Percentiles rank a stretch among this genome's conserved stretches.
phyloP scores from a whole-genome alignment of 2,888 invertebrate genomes.

The Campopleginae sp. region DNA sequence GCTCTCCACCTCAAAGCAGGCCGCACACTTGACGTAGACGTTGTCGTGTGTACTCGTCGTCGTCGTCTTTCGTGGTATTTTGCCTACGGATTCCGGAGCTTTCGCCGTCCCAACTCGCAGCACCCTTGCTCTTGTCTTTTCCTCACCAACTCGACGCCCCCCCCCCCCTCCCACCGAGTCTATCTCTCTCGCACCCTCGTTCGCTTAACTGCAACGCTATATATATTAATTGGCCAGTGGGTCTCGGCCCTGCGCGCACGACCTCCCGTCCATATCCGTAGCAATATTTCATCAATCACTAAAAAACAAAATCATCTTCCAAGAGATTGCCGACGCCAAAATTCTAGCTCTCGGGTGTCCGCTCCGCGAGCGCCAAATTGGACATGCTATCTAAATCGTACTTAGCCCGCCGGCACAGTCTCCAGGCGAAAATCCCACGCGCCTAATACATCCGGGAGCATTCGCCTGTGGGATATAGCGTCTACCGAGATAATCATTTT shows the following conservation, averaged over 20 bases:
- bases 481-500: neutral
- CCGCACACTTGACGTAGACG: constrained; percentile 63
- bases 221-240: constrained; percentile 71
- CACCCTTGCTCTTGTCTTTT: constrained; percentile 30
- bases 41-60: constrained; percentile 26
- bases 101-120: constrained; percentile 35
- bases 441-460: constrained; percentile 67
- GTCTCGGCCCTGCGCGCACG: constrained; percentile 38
- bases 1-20: constrained; percentile 73
- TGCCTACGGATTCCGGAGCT: constrained; percentile 24
- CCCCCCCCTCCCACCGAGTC: neutral
- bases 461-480: constrained; percentile 30
- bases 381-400: constrained; percentile 18
- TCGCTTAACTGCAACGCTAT: constrained; percentile 67
- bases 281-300: constrained; percentile 78
- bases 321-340: constrained; percentile 59
- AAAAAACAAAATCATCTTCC: constrained; percentile 70
- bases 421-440: constrained; percentile 45
- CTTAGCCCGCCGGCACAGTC: neutral
- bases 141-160: neutral
- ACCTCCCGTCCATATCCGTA: constrained; percentile 64
- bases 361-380: constrained; percentile 23
- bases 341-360: constrained; percentile 3
- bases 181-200: neutral
- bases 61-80: constrained; percentile 59